A percentile compares a stretch with the other conserved stretches of the same genome.
Conservation (phyloP, 2,797 vertebrate genomes). For the Cirrhinus mrigala region DNA sequence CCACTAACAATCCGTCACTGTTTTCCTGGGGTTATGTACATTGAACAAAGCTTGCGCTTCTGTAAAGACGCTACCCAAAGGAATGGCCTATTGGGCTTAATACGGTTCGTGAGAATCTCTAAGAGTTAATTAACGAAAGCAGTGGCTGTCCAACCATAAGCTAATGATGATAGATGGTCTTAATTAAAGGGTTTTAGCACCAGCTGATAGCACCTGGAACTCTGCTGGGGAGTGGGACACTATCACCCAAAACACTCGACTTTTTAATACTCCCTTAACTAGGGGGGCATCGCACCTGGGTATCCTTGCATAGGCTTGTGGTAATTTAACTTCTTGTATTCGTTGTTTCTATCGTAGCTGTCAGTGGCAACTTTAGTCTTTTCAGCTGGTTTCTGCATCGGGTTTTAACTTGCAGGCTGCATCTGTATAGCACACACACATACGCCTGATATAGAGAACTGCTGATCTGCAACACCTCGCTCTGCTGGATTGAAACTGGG, state of each 20-base stretch:
- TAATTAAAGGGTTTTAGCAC: slow-evolving; percentile 83
- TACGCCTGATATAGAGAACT: slow-evolving; percentile 35
- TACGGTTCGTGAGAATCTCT: slow-evolving; percentile 66
- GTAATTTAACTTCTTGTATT: slow-evolving; percentile 16
- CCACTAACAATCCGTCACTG: neutral
- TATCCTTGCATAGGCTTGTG: slow-evolving; percentile 53
- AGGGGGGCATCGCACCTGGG: slow-evolving; percentile 45
- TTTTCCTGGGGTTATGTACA: slow-evolving; percentile 18
- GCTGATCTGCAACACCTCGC: slow-evolving; percentile 57
- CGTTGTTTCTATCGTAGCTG: slow-evolving; percentile 2
- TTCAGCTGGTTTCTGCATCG: slow-evolving; percentile 17
- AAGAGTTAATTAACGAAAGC: slow-evolving; percentile 77
- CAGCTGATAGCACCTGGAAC: slow-evolving; percentile 79
- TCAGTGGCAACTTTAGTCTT: neutral
- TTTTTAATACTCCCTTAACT: slow-evolving; percentile 44
- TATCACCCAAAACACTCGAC: slow-evolving; percentile 46
- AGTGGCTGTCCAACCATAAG: slow-evolving; percentile 73
- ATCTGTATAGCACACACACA: slow-evolving; percentile 28
- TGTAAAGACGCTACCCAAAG: slow-evolving; percentile 42
- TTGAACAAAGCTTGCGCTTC: slow-evolving; percentile 40
- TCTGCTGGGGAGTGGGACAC: slow-evolving; percentile 54
- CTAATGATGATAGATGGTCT: slow-evolving; percentile 85
- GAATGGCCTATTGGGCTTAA: slow-evolving; percentile 70
- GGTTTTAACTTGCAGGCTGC: slow-evolving; percentile 24
- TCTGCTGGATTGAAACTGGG: slow-evolving; percentile 48